Evolutionary conservation across 2,797 vertebrate genomes (phyloP).

Genomic region (Chloroceryle amazona): DNA sequence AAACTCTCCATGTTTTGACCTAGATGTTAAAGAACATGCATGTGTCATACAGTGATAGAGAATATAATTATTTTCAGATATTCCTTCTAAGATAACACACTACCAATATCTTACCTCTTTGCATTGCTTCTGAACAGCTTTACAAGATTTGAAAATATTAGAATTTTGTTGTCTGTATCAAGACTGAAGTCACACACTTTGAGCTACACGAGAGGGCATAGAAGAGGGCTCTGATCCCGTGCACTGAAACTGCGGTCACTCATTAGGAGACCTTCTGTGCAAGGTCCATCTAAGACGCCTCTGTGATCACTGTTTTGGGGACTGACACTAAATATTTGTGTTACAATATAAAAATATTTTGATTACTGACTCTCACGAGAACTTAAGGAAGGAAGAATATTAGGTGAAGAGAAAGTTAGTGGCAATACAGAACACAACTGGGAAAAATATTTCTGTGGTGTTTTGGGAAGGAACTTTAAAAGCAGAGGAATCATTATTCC

Average conservation of each 20-base stretch:
- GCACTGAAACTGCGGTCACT: neutral
- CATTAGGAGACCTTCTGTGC: neutral
- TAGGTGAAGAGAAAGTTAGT: slow-evolving; percentile 41
- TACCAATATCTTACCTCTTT: neutral
- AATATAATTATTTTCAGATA: neutral
- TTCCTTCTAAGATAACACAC: neutral
- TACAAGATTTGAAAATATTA: neutral
- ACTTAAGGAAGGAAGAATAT: slow-evolving; percentile 30
- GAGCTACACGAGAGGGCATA: neutral
- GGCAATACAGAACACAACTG: neutral
- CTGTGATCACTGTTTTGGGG: neutral
- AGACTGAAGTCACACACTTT: neutral
- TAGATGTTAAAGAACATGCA: neutral
- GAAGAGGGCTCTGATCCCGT: neutral
- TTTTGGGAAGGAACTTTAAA: slow-evolving; percentile 74
- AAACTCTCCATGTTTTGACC: neutral
- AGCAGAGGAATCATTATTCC: slow-evolving; percentile 76
- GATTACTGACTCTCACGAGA: slow-evolving; percentile 27
- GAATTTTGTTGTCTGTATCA: neutral
- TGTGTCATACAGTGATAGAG: neutral
- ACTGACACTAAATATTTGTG: slow-evolving; percentile 10
- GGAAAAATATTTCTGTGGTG: slow-evolving; percentile 52
- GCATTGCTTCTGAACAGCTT: neutral
- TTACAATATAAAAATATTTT: slow-evolving; percentile 1
- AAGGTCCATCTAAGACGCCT: neutral